Conservation (phyloP, 1,140 invertebrate species). For the Protaetia brevitarsis region DNA sequence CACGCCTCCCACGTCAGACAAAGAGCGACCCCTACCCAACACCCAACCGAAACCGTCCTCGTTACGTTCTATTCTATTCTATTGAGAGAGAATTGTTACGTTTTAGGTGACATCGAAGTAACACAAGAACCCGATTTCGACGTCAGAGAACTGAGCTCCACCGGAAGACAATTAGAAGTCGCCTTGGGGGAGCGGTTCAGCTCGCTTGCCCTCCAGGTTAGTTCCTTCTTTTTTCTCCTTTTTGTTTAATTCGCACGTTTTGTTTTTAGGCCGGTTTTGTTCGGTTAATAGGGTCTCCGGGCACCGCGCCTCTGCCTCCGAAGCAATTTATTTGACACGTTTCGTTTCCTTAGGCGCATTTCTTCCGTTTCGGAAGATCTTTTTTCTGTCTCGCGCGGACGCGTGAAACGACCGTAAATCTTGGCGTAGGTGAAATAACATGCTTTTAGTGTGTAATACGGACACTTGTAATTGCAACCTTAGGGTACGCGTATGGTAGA, state of each 20-base stretch:
- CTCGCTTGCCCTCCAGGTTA: constrained; percentile 76
- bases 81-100: constrained; percentile 27
- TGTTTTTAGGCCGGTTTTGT: constrained; percentile 11
- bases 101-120: constrained; percentile 60
- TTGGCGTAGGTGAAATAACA: not conserved
- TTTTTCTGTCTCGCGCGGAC: not conserved
- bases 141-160: constrained; percentile 47
- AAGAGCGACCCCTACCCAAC: too few species aligned
- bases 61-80: not conserved
- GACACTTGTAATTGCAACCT: too few species aligned
- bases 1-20: too few species aligned
- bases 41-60: not conserved
- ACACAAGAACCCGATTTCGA: constrained; percentile 55
- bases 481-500: too few species aligned
- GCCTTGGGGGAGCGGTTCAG: constrained; percentile 80
- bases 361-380: not conserved
- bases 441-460: not conserved
- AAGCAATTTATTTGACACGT: constrained; percentile 12
- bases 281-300: constrained; percentile 7
- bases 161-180: constrained; percentile 69
- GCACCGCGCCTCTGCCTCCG: not conserved
- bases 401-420: not conserved
- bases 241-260: constrained; percentile 23
- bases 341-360: constrained; percentile 1
- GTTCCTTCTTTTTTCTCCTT: constrained; percentile 17